These are phyloP conservation scores for Malacoraja senta DNA, from an alignment of 2,797 vertebrate genomes.

Conservation along the genomic window DNA sequence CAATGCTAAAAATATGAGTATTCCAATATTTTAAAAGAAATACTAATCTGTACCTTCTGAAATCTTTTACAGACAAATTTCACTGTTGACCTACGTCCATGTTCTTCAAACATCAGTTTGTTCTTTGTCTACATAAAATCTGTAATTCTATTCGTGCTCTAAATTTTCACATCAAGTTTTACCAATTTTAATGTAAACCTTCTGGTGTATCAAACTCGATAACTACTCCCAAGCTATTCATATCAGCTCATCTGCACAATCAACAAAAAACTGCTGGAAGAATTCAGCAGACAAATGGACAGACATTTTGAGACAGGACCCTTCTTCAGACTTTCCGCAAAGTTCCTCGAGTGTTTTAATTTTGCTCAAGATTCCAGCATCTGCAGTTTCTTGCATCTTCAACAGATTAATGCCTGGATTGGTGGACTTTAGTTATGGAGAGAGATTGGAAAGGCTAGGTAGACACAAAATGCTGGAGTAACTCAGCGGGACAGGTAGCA, in stretches of 20 bases:
- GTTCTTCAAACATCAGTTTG: not conserved
- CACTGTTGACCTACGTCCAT: not conserved
- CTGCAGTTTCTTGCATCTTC: no score
- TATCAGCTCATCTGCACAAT: not conserved
- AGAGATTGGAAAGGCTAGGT: no score
- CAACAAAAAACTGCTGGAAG: not conserved
- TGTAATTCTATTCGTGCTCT: not conserved
- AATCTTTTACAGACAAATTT: not conserved
- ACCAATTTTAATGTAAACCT: not conserved
- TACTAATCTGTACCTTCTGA: not conserved
- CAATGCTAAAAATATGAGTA: no score
- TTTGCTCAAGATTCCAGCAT: no score
- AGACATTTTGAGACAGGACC: no score
- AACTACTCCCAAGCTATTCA: not conserved
- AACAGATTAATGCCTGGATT: no score
- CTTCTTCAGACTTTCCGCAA: no score
- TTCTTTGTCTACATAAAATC: not conserved
- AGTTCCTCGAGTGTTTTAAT: no score
- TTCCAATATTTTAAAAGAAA: not conserved
- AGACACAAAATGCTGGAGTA: no score
- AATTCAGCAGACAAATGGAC: no score
- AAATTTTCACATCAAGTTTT: not conserved
- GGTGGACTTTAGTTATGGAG: no score
- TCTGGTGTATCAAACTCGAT: not conserved
- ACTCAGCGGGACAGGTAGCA: no score